Evolutionary conservation across 2,113 vertebrate genomes (phyloP), one percentile per base, ranked within the genome.

Genomic region (Mastomys natalensis): DNA sequence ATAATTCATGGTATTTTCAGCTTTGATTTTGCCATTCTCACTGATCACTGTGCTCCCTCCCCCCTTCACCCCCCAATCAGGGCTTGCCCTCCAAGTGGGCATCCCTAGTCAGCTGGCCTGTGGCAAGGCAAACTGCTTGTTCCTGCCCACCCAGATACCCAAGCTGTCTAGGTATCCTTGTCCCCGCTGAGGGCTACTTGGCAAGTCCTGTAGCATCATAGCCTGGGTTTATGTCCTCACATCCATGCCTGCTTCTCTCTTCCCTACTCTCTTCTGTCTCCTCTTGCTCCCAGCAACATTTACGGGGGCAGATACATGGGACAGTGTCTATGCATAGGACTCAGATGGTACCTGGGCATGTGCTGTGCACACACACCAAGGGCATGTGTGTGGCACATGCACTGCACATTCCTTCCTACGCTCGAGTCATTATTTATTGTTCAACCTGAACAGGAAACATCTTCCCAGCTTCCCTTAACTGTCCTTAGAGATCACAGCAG

Each of bases 1-100:
- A 11, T 37, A 70, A 37, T 60, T 74, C 5, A 6, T 55, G 22
- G 17, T 43, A 3, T 66, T 72, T 64, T 90, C 26, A 26, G 24
- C 51, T 40, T 55, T 58, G 86, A 11, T 77, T 95, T 80, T 48
- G 43, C 58, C 40, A 17, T 7, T 77, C 53, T 58, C 19, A 13
- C 40, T 16, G 34, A 51, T 51, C 12, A 74, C 29, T 17, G 16
- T 76, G 73, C 66, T 5, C 16, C 29, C 4, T 76, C 40, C 66
- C 2, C 16, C 29, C 4, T 12, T 12, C 5, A 12, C 5, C 66
- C 51, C 21, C n/a, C 8, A 17, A 0, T 26, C n/a, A 45, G 17
- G 22, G 13, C 45, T 34, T 5, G 7, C 26, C 58, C 55, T 84
- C 58, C 51, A 19, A 17, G 34, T 72, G 85, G 10, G 2, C 19